phyloP scores from a whole-genome alignment of 2,888 invertebrate genomes.

The Synergus laeviventris region DNA sequence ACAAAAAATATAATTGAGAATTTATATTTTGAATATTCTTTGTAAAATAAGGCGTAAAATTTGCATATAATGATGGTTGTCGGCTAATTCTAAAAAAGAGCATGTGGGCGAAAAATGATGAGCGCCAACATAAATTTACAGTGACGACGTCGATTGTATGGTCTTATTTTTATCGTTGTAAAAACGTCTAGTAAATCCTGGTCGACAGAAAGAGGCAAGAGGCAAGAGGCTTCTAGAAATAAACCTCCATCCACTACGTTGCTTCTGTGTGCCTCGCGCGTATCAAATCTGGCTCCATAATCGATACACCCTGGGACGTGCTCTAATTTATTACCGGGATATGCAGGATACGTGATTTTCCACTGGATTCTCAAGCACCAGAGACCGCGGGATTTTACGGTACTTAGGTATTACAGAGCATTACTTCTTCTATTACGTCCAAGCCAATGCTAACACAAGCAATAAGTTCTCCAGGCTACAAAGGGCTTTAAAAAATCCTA shows the following conservation, averaged over 20 bases:
- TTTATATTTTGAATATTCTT: too few species aligned
- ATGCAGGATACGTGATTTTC: slow-evolving; percentile 48
- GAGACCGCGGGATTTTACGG: slow-evolving; percentile 43
- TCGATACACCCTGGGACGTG: slow-evolving; percentile 44
- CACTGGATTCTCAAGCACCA: slow-evolving; percentile 44
- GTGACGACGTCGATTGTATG: background rate
- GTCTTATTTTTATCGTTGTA: background rate
- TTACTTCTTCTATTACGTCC: slow-evolving; percentile 8
- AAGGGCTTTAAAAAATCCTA: too few species aligned
- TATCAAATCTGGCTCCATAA: slow-evolving; percentile 48
- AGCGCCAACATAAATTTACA: background rate
- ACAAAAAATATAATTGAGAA: too few species aligned
- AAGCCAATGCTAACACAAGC: too few species aligned
- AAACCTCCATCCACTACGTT: slow-evolving; percentile 17
- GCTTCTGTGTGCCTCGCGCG: slow-evolving; percentile 33
- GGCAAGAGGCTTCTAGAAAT: slow-evolving; percentile 37
- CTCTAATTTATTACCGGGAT: slow-evolving; percentile 48
- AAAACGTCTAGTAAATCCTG: slow-evolving; percentile 3
- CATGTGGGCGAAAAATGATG: background rate
- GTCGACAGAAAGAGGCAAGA: slow-evolving; percentile 4
- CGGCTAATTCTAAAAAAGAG: background rate
- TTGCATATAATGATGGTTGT: background rate
- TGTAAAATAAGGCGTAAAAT: background rate
- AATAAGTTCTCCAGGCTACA: too few species aligned
- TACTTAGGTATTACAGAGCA: slow-evolving; percentile 41